Evolutionary conservation across 2,888 invertebrate genomes (phyloP).

Genomic region (Spialia ferax): DNA sequence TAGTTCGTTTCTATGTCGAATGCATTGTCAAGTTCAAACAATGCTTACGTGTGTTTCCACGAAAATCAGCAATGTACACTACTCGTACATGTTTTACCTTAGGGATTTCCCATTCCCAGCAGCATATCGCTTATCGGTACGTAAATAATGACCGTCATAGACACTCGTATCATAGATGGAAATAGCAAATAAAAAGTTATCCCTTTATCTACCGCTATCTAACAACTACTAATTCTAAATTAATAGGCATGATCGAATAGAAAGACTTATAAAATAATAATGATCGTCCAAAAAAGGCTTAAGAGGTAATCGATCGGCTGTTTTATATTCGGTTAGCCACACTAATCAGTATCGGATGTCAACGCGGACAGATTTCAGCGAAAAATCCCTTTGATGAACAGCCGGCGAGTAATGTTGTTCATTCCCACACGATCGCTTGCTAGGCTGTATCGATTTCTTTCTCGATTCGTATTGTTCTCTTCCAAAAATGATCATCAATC

Average conservation of each 20-base stretch:
- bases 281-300: constrained; percentile 50
- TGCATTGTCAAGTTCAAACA: constrained; percentile 69
- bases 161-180: constrained; percentile 24
- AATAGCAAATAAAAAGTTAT: constrained; percentile 37
- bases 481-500: constrained; percentile 69
- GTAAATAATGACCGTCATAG: constrained; percentile 24
- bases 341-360: constrained; percentile 68
- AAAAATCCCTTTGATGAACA: constrained; percentile 72
- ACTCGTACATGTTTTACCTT: constrained; percentile 61
- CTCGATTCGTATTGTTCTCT: constrained; percentile 57
- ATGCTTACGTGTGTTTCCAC: constrained; percentile 69
- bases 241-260: neutral
- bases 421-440: constrained; percentile 77
- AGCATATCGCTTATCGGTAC: constrained; percentile 51
- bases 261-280: constrained; percentile 51
- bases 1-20: constrained; percentile 57
- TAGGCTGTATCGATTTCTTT: constrained; percentile 52
- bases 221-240: constrained; percentile 1
- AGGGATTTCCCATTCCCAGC: constrained; percentile 78
- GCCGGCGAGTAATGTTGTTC: constrained; percentile 77
- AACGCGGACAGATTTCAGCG: constrained; percentile 69
- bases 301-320: constrained; percentile 54
- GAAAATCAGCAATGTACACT: constrained; percentile 61
- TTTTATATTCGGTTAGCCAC: constrained; percentile 57
- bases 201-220: neutral